These are phyloP conservation scores for Hemiprocne comata DNA, from an alignment of 2,113 vertebrate genomes.

Conservation along the genomic window DNA sequence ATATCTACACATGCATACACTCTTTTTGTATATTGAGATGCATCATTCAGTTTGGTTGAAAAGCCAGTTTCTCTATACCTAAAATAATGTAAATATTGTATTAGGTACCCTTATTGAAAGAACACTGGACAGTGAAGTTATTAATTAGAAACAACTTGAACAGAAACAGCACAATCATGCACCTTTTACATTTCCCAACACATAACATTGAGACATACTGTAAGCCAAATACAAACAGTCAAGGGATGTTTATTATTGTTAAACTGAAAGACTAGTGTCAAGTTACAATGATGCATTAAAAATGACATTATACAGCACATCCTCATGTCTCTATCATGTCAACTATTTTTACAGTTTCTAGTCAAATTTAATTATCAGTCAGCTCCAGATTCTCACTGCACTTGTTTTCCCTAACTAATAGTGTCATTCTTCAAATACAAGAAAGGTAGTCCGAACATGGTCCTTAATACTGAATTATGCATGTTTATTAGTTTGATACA, in stretches of 20 bases:
- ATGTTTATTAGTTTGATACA: not conserved
- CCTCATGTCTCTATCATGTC: not conserved
- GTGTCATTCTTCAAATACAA: not conserved
- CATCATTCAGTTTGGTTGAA: constrained; percentile 73
- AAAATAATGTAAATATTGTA: constrained; percentile 39
- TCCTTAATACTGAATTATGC: not conserved
- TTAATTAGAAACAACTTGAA: constrained; percentile 74
- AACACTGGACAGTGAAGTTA: constrained; percentile 77
- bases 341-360: not conserved
- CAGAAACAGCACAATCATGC: constrained; percentile 77
- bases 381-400: not conserved
- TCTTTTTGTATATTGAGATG: not conserved
- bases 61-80: not conserved
- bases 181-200: constrained; percentile 72
- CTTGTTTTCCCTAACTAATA: not conserved
- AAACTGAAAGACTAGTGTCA: constrained; percentile 18
- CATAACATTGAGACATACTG: constrained; percentile 72
- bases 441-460: not conserved
- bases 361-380: not conserved
- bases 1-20: not conserved
- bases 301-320: not conserved
- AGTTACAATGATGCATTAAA: not conserved
- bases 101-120: constrained; percentile 84
- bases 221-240: constrained; percentile 66
- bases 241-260: constrained; percentile 52